Base-by-base conservation (phyloP, 2,113 vertebrate genomes). In the Chaetodon trifascialis region DNA sequence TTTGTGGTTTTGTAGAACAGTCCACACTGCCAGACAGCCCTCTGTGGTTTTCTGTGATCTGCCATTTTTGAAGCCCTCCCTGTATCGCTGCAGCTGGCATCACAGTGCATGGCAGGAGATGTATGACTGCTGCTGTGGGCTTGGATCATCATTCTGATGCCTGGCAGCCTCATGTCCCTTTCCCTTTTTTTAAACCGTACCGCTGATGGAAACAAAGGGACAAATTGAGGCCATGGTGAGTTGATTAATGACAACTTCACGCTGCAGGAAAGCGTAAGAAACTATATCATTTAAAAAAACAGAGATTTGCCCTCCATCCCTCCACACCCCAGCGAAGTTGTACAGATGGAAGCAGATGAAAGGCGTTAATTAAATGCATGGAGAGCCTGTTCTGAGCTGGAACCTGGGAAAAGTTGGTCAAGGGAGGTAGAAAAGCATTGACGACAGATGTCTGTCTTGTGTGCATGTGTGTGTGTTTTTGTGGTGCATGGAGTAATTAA, bases 301-400 rank as follows among this genome's bases (percentile, higher is more conserved):
- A 64, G 17, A 59, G 14, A 44, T 3, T 51, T 23, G 14, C 34
- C 44, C 62, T 52, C 56, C 40, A 11, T 46, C 58, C 40, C 25
- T 51, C 7, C 25, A 14, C 60, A 36, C 38, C 74, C 73, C 51
- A 58, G 25, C 76, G 47, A 69, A 62, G n/a, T 21, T 40, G 51
- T 44, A 19, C 73, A 78, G 85, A 78, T 78, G 64, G 83, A 76
- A 47, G 82, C n/a, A n/a, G n/a, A n/a, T n/a, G n/a, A n/a, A n/a
- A n/a, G 25, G 56, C 71, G 76, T 76, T 90, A 86, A 86, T 88
- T 78, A 75, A 78, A 75, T 76, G 73, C 82, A 69, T 15, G 4
- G 21, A 76, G 80, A 62, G 19, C 19, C 19, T 51, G 40, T 56
- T 78, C 63, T 55, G 17, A 78, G 59, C 23, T 21, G 36, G 67